Conservation (phyloP, 92 coral and sea anemone genomes). For the Muricea muricata region DNA sequence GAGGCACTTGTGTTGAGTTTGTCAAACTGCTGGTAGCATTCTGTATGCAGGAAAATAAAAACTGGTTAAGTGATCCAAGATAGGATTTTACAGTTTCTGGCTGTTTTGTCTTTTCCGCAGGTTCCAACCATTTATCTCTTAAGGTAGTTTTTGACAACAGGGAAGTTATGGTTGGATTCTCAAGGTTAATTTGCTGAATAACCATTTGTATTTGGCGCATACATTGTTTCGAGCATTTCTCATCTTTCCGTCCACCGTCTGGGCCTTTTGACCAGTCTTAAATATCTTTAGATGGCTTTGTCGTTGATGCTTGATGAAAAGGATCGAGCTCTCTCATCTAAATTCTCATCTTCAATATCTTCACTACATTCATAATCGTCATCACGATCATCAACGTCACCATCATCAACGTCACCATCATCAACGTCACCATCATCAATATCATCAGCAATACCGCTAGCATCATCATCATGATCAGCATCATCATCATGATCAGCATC, state of each 20-base stretch:
- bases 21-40: too few species aligned
- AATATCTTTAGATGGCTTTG: not conserved
- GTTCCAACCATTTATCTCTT: slow-evolving; percentile 52
- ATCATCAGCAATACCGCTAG: too few species aligned
- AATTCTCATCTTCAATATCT: too few species aligned
- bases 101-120: slow-evolving; percentile 39
- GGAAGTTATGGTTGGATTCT: slow-evolving; percentile 29
- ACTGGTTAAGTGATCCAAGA: slow-evolving; percentile 41
- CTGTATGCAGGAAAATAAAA: not conserved
- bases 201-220: slow-evolving; percentile 43
- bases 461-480: too few species aligned
- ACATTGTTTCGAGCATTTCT: slow-evolving; percentile 48
- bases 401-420: too few species aligned
- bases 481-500: too few species aligned
- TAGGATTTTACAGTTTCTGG: slow-evolving; percentile 63
- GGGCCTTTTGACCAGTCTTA: slow-evolving; percentile 58
- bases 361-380: too few species aligned
- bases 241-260: slow-evolving; percentile 57
- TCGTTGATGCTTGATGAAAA: too few species aligned
- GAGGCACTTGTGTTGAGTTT: not conserved
- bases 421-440: too few species aligned
- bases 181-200: slow-evolving; percentile 39
- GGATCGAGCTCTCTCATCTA: too few species aligned
- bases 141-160: slow-evolving; percentile 41
- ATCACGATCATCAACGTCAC: too few species aligned